Evolutionary conservation across 2,888 invertebrate species (phyloP).

Genomic region (Microplitis deprimator): DNA sequence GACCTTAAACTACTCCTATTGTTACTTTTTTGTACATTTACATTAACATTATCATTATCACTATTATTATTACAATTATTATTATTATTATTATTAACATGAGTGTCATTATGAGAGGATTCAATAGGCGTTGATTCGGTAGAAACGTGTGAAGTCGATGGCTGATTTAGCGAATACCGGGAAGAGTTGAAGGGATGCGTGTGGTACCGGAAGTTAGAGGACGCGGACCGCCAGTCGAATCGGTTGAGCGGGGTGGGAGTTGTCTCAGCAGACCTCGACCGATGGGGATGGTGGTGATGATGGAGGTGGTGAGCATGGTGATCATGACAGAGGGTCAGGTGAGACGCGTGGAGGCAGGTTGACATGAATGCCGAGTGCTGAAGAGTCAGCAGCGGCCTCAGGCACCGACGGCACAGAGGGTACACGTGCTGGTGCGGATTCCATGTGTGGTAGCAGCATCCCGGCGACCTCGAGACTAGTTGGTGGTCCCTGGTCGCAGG

Average conservation of each 20-base stretch:
- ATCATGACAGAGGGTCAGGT: constrained; percentile 41
- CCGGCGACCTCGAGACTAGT: constrained; percentile 69
- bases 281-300: constrained; percentile 18
- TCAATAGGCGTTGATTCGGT: not conserved
- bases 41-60: not conserved
- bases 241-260: constrained; percentile 52
- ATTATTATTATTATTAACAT: not conserved
- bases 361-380: constrained; percentile 51
- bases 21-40: constrained; percentile 42
- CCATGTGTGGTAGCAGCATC: constrained; percentile 69
- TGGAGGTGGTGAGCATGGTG: constrained; percentile 8
- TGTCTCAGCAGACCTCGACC: constrained; percentile 51
- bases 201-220: constrained; percentile 48
- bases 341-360: constrained; percentile 46
- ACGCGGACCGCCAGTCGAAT: constrained; percentile 49
- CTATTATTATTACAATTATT: not conserved
- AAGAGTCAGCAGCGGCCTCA: constrained; percentile 62
- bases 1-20: not conserved
- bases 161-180: constrained; percentile 55
- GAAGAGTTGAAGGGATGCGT: constrained; percentile 57
- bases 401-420: constrained; percentile 64
- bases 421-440: constrained; percentile 64
- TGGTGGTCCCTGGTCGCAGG: constrained; percentile 68
- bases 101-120: not conserved
- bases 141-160: constrained; percentile 24